A percentile compares a stretch with the other conserved stretches of the same genome.
Evolutionary conservation across 2,113 vertebrate genomes (phyloP).

Genomic region (Azemiops feae): DNA sequence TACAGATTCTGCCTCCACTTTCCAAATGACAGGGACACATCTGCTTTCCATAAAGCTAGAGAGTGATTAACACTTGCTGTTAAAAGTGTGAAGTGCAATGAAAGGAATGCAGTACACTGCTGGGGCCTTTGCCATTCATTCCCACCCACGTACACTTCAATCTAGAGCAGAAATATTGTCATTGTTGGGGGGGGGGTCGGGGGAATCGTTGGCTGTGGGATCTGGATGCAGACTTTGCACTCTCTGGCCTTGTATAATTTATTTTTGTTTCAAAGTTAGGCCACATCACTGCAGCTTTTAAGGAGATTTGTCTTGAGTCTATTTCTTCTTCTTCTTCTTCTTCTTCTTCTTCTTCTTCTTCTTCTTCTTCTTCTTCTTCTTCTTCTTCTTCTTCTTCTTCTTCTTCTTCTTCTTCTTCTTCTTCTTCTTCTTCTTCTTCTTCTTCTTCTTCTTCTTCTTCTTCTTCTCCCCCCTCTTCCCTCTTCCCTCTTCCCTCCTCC

Average conservation of each 20-base stretch:
- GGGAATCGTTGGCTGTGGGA: no score
- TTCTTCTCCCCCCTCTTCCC: no score
- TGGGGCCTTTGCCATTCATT: background rate
- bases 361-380: no score
- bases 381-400: no score
- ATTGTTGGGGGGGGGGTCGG: background rate
- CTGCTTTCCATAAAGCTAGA: slow-evolving; percentile 20
- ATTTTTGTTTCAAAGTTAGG: background rate
- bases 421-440: no score
- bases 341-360: no score
- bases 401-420: no score
- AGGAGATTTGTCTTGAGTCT: background rate
- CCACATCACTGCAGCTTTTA: background rate
- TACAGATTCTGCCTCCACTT: background rate
- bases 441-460: no score
- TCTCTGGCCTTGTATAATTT: background rate
- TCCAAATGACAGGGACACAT: background rate
- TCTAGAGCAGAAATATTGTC: background rate
- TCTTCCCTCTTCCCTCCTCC: rapidly evolving
- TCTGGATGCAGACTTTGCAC: background rate
- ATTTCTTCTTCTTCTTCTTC: no score
- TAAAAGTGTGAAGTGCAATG: slow-evolving; percentile 25
- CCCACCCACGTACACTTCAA: slow-evolving; percentile 6
- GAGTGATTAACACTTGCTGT: slow-evolving; percentile 11
- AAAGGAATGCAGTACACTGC: slow-evolving; percentile 17